Conservation (phyloP, 2,113 vertebrate genomes). For the Tupaia tana region DNA sequence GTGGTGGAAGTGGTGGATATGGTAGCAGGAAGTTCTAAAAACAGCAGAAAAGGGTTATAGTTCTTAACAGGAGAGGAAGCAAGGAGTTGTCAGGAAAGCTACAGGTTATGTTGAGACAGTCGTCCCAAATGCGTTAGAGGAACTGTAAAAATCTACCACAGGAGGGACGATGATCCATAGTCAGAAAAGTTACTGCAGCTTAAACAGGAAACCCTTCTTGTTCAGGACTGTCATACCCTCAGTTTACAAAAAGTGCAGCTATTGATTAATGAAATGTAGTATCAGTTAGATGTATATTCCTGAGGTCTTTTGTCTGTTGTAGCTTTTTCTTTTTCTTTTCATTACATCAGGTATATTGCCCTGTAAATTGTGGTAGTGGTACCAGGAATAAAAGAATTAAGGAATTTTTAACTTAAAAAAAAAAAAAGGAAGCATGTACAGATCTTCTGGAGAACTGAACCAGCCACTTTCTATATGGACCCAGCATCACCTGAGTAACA, state of each 20-base stretch:
- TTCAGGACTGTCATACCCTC: constrained; percentile 95
- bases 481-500: too few species aligned
- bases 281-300: constrained; percentile 93
- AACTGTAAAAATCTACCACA: constrained; percentile 90
- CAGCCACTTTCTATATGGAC: too few species aligned
- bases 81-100: constrained; percentile 99
- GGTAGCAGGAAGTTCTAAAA: too few species aligned
- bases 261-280: constrained; percentile 92
- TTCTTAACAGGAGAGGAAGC: constrained; percentile 99
- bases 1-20: too few species aligned
- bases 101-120: constrained; percentile 99
- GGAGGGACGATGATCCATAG: not conserved
- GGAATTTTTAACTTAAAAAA: too few species aligned
- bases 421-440: too few species aligned
- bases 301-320: constrained; percentile 92
- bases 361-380: constrained; percentile 96
- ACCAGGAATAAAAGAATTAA: constrained; percentile 90
- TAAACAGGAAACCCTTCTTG: constrained; percentile 86
- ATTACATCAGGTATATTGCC: constrained; percentile 94
- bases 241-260: constrained; percentile 93
- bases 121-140: constrained; percentile 97
- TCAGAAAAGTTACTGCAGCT: too few species aligned
- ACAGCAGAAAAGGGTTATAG: constrained; percentile 73
- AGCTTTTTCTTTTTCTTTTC: constrained; percentile 90
- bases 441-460: too few species aligned